A percentile compares a stretch with the other conserved stretches of the same genome.
Evolutionary conservation across 2,888 invertebrate species (phyloP).

Genomic region (Rhorus exstirpatorius): DNA sequence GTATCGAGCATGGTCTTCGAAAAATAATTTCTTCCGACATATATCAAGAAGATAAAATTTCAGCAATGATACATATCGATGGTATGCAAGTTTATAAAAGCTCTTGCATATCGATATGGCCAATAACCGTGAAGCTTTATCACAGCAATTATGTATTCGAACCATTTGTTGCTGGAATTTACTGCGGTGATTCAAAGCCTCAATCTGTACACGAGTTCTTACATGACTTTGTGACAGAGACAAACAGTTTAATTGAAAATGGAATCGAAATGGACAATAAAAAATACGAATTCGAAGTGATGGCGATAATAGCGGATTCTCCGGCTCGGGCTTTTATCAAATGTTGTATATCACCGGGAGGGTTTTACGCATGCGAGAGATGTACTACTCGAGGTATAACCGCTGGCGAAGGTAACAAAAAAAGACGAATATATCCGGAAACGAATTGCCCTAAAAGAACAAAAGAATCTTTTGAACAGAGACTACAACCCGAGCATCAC

Average conservation of each 20-base stretch:
- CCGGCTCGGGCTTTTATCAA: constrained; percentile 67
- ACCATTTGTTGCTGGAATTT: constrained; percentile 47
- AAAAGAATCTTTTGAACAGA: constrained; percentile 66
- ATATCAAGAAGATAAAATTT: constrained; percentile 45
- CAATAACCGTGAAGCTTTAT: constrained; percentile 53
- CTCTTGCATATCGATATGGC: constrained; percentile 65
- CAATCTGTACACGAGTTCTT: constrained; percentile 3
- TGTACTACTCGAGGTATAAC: constrained; percentile 59
- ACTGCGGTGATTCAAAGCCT: constrained; percentile 66
- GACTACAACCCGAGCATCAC: constrained; percentile 66
- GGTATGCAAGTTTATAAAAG: constrained; percentile 59
- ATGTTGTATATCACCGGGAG: constrained; percentile 63
- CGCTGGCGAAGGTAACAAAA: constrained; percentile 20
- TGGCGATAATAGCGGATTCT: constrained; percentile 69
- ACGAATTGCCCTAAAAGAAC: constrained; percentile 60
- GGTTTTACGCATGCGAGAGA: constrained; percentile 71
- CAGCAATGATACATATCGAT: constrained; percentile 54
- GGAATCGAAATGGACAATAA: constrained; percentile 56
- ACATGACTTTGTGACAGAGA: constrained; percentile 59
- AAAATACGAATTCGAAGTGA: constrained; percentile 55
- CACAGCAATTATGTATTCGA: constrained; percentile 28
- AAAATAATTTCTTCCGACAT: constrained; percentile 25
- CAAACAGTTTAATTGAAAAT: constrained; percentile 53
- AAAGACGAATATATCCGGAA: constrained; percentile 55
- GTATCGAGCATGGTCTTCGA: constrained; percentile 43